Percentiles rank a stretch among this genome's conserved stretches.
These are phyloP conservation scores for Theristicus caerulescens DNA, from an alignment of 2,113 vertebrate genomes.

Conservation along the genomic window DNA sequence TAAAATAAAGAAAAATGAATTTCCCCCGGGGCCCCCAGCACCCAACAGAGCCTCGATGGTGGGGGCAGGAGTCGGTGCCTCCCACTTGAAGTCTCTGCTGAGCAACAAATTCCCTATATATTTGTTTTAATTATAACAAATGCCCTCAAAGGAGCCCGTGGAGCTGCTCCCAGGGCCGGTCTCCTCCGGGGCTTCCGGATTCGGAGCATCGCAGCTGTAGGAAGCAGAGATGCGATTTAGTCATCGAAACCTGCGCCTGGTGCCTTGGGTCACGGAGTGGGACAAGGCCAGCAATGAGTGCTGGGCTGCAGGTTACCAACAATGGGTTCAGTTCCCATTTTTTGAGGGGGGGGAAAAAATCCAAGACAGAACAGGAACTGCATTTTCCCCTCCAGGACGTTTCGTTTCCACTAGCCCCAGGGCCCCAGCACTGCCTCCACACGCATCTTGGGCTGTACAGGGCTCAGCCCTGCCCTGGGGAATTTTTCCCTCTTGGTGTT, in stretches of 20 bases:
- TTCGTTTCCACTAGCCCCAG: background rate
- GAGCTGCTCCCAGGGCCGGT: background rate
- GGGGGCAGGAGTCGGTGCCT: background rate
- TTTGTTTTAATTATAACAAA: constrained; percentile 49
- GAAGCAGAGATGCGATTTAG: background rate
- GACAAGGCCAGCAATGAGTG: background rate
- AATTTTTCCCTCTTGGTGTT: background rate
- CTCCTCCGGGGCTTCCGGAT: background rate
- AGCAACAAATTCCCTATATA: constrained; percentile 35
- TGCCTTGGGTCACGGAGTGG: background rate
- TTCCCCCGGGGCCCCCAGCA: background rate
- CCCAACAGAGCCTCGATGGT: fast-evolving
- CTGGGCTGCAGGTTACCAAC: background rate
- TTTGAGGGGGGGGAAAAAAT: background rate
- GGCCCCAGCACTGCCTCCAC: background rate
- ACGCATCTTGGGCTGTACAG: fast-evolving
- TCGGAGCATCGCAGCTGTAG: background rate
- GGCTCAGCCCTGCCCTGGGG: background rate
- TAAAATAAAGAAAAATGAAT: constrained; percentile 19
- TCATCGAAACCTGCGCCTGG: background rate
- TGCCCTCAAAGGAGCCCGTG: background rate
- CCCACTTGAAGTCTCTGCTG: constrained; percentile 8
- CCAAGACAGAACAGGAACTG: constrained; percentile 15
- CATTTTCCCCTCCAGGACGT: background rate
- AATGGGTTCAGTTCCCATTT: background rate